Evolutionary conservation across 2,113 vertebrate species (phyloP).

Genomic region (Climacteris rufus): DNA sequence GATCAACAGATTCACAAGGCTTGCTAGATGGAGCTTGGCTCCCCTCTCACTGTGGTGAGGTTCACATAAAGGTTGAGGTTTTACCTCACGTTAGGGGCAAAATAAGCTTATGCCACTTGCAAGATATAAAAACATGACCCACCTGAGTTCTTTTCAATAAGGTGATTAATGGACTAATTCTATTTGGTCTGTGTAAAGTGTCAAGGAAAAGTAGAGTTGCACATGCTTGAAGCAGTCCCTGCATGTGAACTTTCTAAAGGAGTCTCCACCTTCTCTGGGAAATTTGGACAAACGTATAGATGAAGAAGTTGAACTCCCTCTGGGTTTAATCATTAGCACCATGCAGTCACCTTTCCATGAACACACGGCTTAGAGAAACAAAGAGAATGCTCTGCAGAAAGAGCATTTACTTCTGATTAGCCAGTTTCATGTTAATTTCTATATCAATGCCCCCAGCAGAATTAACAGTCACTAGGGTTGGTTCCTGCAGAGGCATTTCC

Average conservation of each 20-base stretch:
- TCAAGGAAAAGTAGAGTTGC: background rate
- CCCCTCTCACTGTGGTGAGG: background rate
- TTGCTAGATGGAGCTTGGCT: background rate
- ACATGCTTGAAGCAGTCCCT: background rate
- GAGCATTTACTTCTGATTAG: slow-evolving; percentile 12
- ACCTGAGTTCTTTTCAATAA: background rate
- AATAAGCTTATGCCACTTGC: background rate
- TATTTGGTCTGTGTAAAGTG: background rate
- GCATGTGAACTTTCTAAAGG: background rate
- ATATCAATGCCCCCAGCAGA: background rate
- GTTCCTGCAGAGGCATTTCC: background rate
- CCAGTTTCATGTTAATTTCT: background rate
- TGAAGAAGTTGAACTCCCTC: background rate
- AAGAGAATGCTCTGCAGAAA: background rate
- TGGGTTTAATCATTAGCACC: background rate
- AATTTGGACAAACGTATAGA: background rate
- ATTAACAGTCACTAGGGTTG: background rate
- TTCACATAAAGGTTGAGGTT: fast-evolving
- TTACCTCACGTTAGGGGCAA: background rate
- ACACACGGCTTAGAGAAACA: background rate
- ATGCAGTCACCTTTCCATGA: background rate
- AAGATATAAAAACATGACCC: background rate
- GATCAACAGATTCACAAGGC: background rate
- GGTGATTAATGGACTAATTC: background rate
- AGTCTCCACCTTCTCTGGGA: background rate